Conservation (phyloP, 2,113 vertebrate genomes). For the chimpanzee (Pan troglodytes) region DNA sequence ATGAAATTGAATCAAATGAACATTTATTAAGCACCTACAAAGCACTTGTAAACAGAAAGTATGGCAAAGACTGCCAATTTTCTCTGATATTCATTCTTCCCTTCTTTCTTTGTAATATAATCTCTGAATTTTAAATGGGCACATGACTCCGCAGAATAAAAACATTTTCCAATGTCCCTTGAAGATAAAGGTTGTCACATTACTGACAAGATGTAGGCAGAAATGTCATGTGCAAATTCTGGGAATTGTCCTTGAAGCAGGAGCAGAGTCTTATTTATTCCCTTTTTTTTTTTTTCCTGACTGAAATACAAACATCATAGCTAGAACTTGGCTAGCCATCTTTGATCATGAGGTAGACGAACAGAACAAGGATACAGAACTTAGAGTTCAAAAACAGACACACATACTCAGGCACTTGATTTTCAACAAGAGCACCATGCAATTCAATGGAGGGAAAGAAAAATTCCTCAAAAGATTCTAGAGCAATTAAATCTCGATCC, state of each 20-base stretch:
- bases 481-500: not conserved
- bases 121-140: not conserved
- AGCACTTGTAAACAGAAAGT: not conserved
- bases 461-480: not conserved
- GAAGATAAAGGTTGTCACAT: not conserved
- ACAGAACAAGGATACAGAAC: not conserved
- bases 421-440: not conserved
- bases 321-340: not conserved
- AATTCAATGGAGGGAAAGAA: not conserved
- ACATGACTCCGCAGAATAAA: not conserved
- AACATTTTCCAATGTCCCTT: not conserved
- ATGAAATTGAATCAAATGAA: not conserved
- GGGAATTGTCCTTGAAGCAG: not conserved
- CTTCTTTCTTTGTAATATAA: not conserved
- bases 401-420: too few species aligned
- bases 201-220: not conserved
- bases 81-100: not conserved
- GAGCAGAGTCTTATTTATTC: not conserved
- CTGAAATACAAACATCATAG: not conserved
- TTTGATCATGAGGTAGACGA: not conserved
- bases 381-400: too few species aligned
- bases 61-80: not conserved
- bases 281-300: not conserved
- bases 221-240: not conserved
- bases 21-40: not conserved